phyloP scores from a whole-genome alignment of 2,888 invertebrate species.

The Drosophila anomelani region DNA sequence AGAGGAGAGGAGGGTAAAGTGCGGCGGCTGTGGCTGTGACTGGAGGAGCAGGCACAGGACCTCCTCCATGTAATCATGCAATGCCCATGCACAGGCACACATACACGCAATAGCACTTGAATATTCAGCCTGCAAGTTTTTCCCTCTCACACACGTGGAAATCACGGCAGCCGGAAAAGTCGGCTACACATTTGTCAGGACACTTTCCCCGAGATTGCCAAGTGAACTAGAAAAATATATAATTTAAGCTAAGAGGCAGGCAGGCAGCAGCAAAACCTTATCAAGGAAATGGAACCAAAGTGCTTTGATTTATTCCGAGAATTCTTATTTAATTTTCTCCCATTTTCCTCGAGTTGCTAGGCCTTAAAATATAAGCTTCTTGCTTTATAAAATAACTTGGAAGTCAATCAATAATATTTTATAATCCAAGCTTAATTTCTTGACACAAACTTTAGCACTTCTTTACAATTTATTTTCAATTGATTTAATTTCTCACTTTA shows the following conservation, averaged over 20 bases:
- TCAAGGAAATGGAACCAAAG: slow-evolving; percentile 15
- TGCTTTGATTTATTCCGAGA: slow-evolving; percentile 4
- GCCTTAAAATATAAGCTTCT: background rate
- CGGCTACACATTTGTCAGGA: slow-evolving; percentile 24
- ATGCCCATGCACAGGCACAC: slow-evolving; percentile 33
- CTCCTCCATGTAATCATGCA: slow-evolving; percentile 49
- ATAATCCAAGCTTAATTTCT: background rate
- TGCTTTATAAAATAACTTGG: too few species aligned
- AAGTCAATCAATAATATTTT: background rate
- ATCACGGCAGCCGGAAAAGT: slow-evolving; percentile 15
- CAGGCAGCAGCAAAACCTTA: slow-evolving; percentile 2
- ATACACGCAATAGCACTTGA: slow-evolving; percentile 9
- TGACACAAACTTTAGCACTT: background rate
- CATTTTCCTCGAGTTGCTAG: background rate
- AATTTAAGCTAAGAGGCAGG: background rate
- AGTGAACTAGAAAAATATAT: slow-evolving; percentile 32
- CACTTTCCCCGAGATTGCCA: slow-evolving; percentile 32
- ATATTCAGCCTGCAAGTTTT: slow-evolving; percentile 9
- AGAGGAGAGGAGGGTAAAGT: background rate
- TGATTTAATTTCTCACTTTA: too few species aligned
- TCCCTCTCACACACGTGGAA: slow-evolving; percentile 11
- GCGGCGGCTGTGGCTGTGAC: background rate
- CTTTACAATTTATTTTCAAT: background rate
- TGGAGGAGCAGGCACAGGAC: slow-evolving; percentile 11
- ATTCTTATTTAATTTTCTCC: background rate